These are phyloP conservation scores for Butorides virescens DNA, from an alignment of 2,113 vertebrate species.

Conservation along the genomic window DNA sequence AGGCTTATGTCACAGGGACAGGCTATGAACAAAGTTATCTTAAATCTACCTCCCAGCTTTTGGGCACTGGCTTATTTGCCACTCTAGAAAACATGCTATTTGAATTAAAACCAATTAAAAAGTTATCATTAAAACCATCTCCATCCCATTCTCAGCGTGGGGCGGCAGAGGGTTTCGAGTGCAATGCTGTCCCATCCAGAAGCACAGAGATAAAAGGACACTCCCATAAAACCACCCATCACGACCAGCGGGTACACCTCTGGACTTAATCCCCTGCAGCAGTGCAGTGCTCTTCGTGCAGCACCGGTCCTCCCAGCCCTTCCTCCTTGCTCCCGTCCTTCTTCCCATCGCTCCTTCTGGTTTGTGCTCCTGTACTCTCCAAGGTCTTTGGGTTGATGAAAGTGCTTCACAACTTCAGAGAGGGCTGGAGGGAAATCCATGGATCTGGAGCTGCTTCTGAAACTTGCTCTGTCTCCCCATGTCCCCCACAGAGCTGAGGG, in stretches of 20 bases:
- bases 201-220: background rate
- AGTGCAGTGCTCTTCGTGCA: background rate
- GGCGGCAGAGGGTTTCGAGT: background rate
- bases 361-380: background rate
- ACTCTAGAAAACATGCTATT: background rate
- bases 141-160: background rate
- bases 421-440: background rate
- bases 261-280: background rate
- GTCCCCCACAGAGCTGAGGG: fast-evolving
- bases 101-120: background rate
- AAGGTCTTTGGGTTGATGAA: background rate
- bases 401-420: background rate
- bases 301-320: background rate
- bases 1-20: background rate
- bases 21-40: background rate
- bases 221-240: background rate
- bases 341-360: background rate
- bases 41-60: background rate
- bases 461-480: background rate
- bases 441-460: fast-evolving
- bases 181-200: background rate
- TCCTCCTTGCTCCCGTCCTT: background rate
- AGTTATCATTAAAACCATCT: background rate
- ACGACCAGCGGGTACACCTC: background rate
- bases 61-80: background rate